Evolutionary conservation across 2,797 vertebrate genomes (phyloP), one percentile per base, ranked within the genome.

Genomic region (Pagetopsis macropterus): DNA sequence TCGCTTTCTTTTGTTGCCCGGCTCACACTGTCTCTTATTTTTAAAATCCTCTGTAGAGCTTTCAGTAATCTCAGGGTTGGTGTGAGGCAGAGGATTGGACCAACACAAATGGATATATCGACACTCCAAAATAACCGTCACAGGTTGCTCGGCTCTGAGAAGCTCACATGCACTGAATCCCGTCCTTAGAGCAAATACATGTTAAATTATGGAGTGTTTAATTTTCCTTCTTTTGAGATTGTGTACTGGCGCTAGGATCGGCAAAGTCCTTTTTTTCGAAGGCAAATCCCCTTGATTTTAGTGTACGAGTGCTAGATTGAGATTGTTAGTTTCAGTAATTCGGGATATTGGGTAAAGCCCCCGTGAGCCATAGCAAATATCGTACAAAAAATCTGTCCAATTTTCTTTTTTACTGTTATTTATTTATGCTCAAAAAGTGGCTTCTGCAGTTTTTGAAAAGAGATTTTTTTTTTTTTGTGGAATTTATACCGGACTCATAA

Each of bases 381-480:
- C 75, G 49, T 76, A 64, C 8, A 58, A 50, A 56, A 71, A 37
- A 37, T 82, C 76, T 89, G 71, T 87, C 81, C 69, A 69, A 48
- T 65, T 79, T 75, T 67, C 41, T 58, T 13, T n/a, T 51, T 51
- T 76, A 74, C 59, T 82, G 31, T 83, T 92, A 87, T 92, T 92
- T 92, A 92, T 93, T 92, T 79, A 72, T 83, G 75, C 80, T 90
- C 80, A 89, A 85, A 83, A 84, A 72, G 69, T 70, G 71, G 83
- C 67, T 83, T 78, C 85, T 72, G 85, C 84, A 68, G 79, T 81
- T 37, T 65, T 46, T 76, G 15, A 46, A n/a, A 76, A 43, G 67
- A 86, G 70, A 72, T 84, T 79, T 10, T 4, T 50, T 19, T 62
- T 62, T 15, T 50, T 27, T 56, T 76, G 69, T 21, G 70, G 63